Conservation (phyloP, 1,140 invertebrate genomes). For the Archivesica marissinica region DNA sequence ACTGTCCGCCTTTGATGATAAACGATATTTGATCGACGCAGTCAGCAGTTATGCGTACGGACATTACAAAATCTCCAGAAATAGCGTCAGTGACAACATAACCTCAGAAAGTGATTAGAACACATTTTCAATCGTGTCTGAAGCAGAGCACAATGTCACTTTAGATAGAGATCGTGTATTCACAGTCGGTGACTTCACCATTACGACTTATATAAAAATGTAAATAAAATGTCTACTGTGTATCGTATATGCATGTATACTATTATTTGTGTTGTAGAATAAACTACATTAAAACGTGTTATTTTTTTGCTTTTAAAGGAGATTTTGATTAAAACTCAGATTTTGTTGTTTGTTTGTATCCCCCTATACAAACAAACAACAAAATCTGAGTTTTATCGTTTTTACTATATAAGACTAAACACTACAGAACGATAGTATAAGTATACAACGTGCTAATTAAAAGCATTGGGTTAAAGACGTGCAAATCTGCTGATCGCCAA, state of each 20-base stretch:
- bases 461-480: slow-evolving; percentile 5
- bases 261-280: too few relatives aligned
- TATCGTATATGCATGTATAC: too few relatives aligned
- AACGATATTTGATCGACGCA: slow-evolving; percentile 16
- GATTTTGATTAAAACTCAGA: too few relatives aligned
- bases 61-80: slow-evolving; percentile 46
- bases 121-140: neutral
- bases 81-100: neutral
- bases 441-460: slow-evolving; percentile 23
- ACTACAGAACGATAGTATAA: too few relatives aligned
- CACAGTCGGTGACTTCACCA: neutral
- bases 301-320: too few relatives aligned
- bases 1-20: slow-evolving; percentile 36
- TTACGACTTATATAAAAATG: neutral
- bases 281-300: too few relatives aligned
- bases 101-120: neutral
- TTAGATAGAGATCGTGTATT: neutral
- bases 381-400: too few relatives aligned
- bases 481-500: neutral
- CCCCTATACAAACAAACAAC: too few relatives aligned
- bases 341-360: too few relatives aligned
- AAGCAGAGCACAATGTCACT: neutral
- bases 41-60: slow-evolving; percentile 40
- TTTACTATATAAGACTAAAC: too few relatives aligned
- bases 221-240: too few relatives aligned